Conservation (phyloP, 2,113 vertebrate species). For the Synodontis membranacea region DNA sequence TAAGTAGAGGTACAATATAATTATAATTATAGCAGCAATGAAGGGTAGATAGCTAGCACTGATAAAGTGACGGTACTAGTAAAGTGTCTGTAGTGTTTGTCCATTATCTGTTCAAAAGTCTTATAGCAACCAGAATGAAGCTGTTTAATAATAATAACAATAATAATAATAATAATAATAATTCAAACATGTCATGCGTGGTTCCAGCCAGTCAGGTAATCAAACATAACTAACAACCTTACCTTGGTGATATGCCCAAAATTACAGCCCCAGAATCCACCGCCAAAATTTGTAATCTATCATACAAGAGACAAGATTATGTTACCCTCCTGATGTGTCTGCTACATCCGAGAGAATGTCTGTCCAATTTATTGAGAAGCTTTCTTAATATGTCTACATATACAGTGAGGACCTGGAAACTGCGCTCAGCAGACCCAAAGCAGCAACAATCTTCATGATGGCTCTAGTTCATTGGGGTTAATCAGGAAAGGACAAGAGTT, state of each 20-base stretch:
- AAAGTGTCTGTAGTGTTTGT: too few relatives aligned
- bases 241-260: background rate
- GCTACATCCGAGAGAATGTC: background rate
- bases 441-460: background rate
- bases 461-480: background rate
- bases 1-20: too few relatives aligned
- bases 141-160: background rate
- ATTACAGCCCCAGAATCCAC: background rate
- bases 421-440: background rate
- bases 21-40: too few relatives aligned
- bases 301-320: background rate
- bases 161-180: background rate
- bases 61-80: too few relatives aligned
- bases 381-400: background rate
- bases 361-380: background rate
- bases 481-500: background rate
- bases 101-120: too few relatives aligned
- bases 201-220: background rate
- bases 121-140: too few relatives aligned
- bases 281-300: background rate
- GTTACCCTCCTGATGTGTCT: background rate
- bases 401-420: background rate
- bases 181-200: background rate
- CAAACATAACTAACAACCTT: background rate
- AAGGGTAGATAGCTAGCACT: too few relatives aligned